These are phyloP conservation scores for Poecilobothrus nobilitatus DNA, from an alignment of 2,888 invertebrate species.

Conservation along the genomic window DNA sequence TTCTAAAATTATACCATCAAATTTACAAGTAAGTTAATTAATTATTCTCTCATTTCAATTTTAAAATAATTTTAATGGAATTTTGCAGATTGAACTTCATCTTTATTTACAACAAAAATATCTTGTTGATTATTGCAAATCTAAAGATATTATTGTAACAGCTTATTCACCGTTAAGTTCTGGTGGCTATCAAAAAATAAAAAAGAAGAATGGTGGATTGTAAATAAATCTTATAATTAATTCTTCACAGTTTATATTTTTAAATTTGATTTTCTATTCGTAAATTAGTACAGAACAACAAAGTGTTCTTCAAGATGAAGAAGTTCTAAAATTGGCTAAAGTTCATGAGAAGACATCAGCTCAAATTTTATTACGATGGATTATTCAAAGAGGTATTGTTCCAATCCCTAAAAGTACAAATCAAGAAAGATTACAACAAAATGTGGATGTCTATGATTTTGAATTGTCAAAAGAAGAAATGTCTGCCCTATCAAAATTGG, in stretches of 20 bases:
- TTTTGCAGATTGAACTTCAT: conserved; percentile 61
- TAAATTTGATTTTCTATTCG: not conserved
- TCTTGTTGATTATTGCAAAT: conserved; percentile 53
- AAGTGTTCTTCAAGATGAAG: conserved; percentile 55
- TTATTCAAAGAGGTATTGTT: conserved; percentile 61
- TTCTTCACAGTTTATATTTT: conserved; percentile 10
- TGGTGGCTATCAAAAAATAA: conserved; percentile 54
- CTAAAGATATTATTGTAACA: conserved; percentile 59
- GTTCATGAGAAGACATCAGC: conserved; percentile 61
- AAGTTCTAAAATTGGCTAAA: conserved; percentile 49
- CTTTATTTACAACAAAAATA: conserved; percentile 66
- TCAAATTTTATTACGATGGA: conserved; percentile 64
- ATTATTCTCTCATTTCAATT: too few species aligned
- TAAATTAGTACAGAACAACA: conserved; percentile 51
- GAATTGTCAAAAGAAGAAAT: conserved; percentile 55
- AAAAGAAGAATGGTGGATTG: conserved; percentile 30
- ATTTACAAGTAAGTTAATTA: conserved; percentile 44
- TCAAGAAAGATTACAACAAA: conserved; percentile 60
- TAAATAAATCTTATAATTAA: conserved; percentile 11
- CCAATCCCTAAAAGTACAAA: conserved; percentile 81
- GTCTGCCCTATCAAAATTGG: conserved; percentile 51
- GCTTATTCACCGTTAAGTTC: conserved; percentile 75
- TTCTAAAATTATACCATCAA: conserved; percentile 54
- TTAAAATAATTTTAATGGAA: not conserved
- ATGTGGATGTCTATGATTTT: conserved; percentile 69